These are phyloP conservation scores for Seriola aureovittata DNA, from an alignment of 2,113 vertebrate genomes.

Conservation along the genomic window DNA sequence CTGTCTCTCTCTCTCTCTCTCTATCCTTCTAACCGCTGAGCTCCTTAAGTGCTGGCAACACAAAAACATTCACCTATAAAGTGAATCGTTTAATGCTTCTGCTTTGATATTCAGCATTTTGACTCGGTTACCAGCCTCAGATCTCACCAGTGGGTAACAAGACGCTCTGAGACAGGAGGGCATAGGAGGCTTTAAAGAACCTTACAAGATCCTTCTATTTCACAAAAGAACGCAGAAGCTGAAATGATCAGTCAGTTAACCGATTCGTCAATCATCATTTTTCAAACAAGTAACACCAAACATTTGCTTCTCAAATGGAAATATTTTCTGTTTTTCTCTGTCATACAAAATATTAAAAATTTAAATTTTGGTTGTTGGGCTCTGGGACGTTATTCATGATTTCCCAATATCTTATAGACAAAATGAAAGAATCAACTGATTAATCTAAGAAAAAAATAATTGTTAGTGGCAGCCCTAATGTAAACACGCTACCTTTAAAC, in stretches of 20 bases:
- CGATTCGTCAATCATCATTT: background rate
- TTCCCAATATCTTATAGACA: background rate
- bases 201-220: background rate
- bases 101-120: constrained; percentile 47
- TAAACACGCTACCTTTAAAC: background rate
- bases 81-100: constrained; percentile 26
- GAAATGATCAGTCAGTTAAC: background rate
- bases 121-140: constrained; percentile 15
- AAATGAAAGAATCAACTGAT: background rate
- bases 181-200: constrained; percentile 8
- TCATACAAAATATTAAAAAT: background rate
- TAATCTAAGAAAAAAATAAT: background rate
- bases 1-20: background rate
- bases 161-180: constrained; percentile 6
- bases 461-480: background rate
- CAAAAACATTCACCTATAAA: constrained; percentile 31
- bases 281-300: background rate
- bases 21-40: constrained; percentile 16
- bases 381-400: background rate
- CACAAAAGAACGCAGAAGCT: background rate
- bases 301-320: too few species aligned
- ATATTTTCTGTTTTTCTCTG: too few species aligned
- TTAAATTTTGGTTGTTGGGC: background rate
- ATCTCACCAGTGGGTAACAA: constrained; percentile 31
- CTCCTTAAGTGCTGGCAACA: constrained; percentile 39